Conservation (phyloP, 2,888 invertebrate genomes). For the Philaethria dido region DNA sequence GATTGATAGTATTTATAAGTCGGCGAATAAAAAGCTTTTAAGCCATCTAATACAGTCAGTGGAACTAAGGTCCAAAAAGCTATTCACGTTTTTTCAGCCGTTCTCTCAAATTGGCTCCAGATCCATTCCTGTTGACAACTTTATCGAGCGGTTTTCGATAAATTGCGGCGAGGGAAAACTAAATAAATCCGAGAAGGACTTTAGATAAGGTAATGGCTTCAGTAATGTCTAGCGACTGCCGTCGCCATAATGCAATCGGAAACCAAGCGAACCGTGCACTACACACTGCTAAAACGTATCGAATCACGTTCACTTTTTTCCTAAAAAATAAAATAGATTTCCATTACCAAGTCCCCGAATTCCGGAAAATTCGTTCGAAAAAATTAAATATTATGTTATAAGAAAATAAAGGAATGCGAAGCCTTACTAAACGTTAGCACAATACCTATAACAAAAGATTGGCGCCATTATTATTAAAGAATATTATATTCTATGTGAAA, state of each 20-base stretch:
- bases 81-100: constrained; percentile 69
- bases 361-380: not conserved
- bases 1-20: not conserved
- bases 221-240: constrained; percentile 80
- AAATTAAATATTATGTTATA: not conserved
- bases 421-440: not conserved
- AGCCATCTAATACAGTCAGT: constrained; percentile 41
- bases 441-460: constrained; percentile 19
- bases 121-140: constrained; percentile 83
- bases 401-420: not conserved
- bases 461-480: not conserved
- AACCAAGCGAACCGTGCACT: constrained; percentile 66
- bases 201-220: constrained; percentile 84
- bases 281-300: constrained; percentile 55
- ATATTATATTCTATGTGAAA: not conserved
- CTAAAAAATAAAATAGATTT: constrained; percentile 41
- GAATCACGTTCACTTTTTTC: constrained; percentile 41
- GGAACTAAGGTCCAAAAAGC: constrained; percentile 55
- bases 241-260: constrained; percentile 79
- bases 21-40: constrained; percentile 26
- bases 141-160: constrained; percentile 84
- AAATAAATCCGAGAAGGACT: constrained; percentile 84
- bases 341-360: constrained; percentile 15
- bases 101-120: constrained; percentile 79
- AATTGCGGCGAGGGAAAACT: constrained; percentile 83